Base-by-base conservation (phyloP, 2,888 invertebrate species). In the Caradrina clavipalpis region DNA sequence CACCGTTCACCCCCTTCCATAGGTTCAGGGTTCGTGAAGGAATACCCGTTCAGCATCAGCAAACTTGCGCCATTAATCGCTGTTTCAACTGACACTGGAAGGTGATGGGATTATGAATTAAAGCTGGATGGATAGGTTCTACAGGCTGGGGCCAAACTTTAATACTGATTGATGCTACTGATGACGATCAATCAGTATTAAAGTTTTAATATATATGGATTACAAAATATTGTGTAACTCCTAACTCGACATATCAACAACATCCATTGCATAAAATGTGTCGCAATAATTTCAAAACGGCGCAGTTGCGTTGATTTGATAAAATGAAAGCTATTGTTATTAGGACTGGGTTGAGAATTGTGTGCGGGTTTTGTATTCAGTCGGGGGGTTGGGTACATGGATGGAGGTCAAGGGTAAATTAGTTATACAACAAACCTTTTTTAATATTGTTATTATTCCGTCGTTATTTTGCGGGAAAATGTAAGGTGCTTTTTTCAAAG, bases 11-110 rank as follows among this genome's bases (percentile, higher is more conserved):
- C 96, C 2, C 93, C 93, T 5, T 90, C 84, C 87, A 95, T 92
- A 0, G 95, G 95, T 0, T 94, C 90, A 0, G 95, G 96, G 69
- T 93, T 94, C n/a, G 89, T 88, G 85, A 94, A 96, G 13, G 93
- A 94, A 70, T 91, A 96, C 0, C 94, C 93, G 83, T 95, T 93
- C 22, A 95, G 88, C 92, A 96, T 93, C 39, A 96, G 91, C 1
- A 96, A 87, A 0, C 94, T 93, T 1, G 95, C 95, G 4, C 96
- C 96, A 72, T 95, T 90, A 69, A 95, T 89, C 4, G 95, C 93
- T 15, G 95, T 96, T 66, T 95, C 96, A 76, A 96, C 95, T 75
- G 89, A 84, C 83, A 96, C 96, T 96, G 95, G 69, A 92, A 93
- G 69, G 65, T 84, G 81, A 76, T 73, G 57, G 76, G 70, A 47